phyloP scores from a whole-genome alignment of 2,888 invertebrate species.

The Ormia ochracea region DNA sequence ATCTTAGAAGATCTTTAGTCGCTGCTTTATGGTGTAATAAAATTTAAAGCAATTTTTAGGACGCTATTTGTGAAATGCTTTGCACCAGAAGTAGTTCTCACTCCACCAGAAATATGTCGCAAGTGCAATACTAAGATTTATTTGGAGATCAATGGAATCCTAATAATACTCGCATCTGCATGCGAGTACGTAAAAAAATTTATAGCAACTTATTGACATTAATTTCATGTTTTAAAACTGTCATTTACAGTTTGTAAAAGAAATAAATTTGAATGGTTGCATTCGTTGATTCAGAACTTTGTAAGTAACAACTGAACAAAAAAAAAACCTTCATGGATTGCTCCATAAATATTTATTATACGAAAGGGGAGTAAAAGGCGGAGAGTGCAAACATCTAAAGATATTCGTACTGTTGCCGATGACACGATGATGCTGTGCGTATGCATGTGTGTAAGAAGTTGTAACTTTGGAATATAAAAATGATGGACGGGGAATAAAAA shows the following conservation, averaged over 20 bases:
- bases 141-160: not conserved
- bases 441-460: too few relatives aligned
- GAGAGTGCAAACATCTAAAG: not conserved
- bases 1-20: too few relatives aligned
- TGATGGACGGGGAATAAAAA: constrained; percentile 22
- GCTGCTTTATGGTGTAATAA: too few relatives aligned
- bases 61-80: too few relatives aligned
- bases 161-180: constrained; percentile 12
- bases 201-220: constrained; percentile 57
- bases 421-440: not conserved
- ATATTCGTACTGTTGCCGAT: not conserved
- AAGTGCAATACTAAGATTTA: too few relatives aligned
- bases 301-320: constrained; percentile 19
- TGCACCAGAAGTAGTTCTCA: too few relatives aligned
- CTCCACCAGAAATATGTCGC: too few relatives aligned
- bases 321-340: constrained; percentile 35
- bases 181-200: constrained; percentile 23
- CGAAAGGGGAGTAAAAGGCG: not conserved
- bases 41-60: too few relatives aligned
- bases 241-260: constrained; percentile 58
- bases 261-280: constrained; percentile 54
- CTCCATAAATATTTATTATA: not conserved
- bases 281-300: constrained; percentile 31
- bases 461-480: not conserved
- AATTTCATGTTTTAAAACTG: constrained; percentile 60